Evolutionary conservation across 2,113 vertebrate genomes (phyloP), one percentile per base, ranked within the genome.

Genomic region (Coregonus clupeaformis): DNA sequence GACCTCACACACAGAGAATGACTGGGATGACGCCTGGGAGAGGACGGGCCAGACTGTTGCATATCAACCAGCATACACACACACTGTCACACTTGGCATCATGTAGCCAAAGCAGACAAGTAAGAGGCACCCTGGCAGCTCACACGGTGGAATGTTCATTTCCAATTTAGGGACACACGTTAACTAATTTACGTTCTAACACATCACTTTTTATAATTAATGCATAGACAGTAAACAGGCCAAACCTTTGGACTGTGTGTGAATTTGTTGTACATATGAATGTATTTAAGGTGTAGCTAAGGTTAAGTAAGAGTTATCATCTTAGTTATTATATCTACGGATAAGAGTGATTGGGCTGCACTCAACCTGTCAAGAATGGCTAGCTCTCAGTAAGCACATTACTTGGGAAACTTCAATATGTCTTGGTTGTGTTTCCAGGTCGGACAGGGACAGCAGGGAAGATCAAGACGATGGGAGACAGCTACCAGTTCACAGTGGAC

Each of bases 401-500:
- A 52, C 49, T 11, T 45, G 18, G 1, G 13, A 18, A 16, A 55
- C 12, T 9, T 55, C 3, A 22, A 60, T 55, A 55, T 60, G n/a
- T 60, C 57, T 59, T 76, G 5, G 4, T 74, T 80, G 47, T 6
- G 49, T 71, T 75, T 0, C 52, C 89, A 93, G 94, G 91, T 77
- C 91, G 90, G 1, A 18, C 91, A 0, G 89, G 91, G 42, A 92
- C 81, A 59, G 80, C 85, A 0, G 95, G 95, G 71, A 94, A 94
- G 3, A 93, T 98, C 85, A 98, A 96, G 91, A 94, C 96, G 18
- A 77, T 98, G 1, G 96, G 96, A 18, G 95, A 99, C 57, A 93
- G 94, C 0, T 99, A 98, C 20, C 95, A 98, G 91, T 99, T 99
- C 90, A 96, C 96, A 0, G 97, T 99, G 73, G 97, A 99, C 0